Percentiles rank a stretch among this genome's conserved stretches.
These are phyloP conservation scores for Tragelaphus imberbis DNA, from an alignment of 2,113 vertebrate species.

Conservation along the genomic window DNA sequence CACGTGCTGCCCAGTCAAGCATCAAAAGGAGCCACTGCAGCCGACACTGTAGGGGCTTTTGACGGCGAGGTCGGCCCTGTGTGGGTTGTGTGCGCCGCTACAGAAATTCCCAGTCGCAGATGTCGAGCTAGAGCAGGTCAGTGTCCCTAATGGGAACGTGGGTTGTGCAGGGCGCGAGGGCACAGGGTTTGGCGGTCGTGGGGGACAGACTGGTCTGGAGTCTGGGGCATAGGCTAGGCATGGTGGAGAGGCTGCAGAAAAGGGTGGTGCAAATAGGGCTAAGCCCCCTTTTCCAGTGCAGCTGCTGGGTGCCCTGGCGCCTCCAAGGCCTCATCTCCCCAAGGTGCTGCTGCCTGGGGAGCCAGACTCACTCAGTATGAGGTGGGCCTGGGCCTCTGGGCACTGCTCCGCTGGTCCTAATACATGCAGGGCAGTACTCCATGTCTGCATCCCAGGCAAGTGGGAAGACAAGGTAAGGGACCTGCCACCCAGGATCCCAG, in stretches of 20 bases:
- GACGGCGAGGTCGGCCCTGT: rapidly evolving
- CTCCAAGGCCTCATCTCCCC: not conserved
- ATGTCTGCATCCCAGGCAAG: not conserved
- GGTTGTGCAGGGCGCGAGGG: too few relatives aligned
- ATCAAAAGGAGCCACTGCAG: rapidly evolving
- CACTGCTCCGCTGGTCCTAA: rapidly evolving
- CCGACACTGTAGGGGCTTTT: rapidly evolving
- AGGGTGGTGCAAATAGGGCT: not conserved
- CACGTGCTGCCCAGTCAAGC: too few relatives aligned
- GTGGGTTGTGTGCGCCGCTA: rapidly evolving
- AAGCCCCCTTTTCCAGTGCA: not conserved
- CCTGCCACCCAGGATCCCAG: too few relatives aligned
- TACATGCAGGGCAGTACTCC: not conserved
- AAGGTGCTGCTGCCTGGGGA: not conserved
- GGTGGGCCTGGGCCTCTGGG: not conserved
- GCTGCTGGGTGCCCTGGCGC: not conserved
- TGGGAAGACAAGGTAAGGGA: not conserved
- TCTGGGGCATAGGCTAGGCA: too few relatives aligned
- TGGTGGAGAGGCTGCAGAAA: not conserved
- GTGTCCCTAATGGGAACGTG: not conserved
- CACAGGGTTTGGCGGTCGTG: too few relatives aligned
- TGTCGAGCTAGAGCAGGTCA: not conserved
- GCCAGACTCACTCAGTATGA: not conserved
- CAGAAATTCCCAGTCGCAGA: not conserved
- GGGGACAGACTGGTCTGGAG: not conserved